Evolutionary conservation across 2,888 invertebrate species (phyloP).

Genomic region (Heliconius aoede): DNA sequence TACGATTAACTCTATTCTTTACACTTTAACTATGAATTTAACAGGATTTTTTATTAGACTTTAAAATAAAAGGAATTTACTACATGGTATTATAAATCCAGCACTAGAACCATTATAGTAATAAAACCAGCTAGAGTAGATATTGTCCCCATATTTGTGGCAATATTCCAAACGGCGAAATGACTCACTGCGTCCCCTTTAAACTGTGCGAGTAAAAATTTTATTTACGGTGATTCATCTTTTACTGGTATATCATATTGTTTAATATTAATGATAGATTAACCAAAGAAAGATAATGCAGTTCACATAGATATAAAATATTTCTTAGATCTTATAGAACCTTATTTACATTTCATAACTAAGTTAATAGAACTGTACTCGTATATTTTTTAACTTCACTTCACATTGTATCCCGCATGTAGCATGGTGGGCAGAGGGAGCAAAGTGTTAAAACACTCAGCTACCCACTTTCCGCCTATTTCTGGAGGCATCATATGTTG

Average conservation of each 20-base stretch:
- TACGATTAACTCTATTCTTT: no score
- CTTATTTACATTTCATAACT: no score
- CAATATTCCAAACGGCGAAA: constrained; percentile 42
- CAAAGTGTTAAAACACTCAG: no score
- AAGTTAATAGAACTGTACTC: not conserved
- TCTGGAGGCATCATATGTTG: no score
- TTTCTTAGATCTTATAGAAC: not conserved
- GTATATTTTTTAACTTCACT: not conserved
- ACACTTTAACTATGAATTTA: not conserved
- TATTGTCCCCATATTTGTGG: constrained; percentile 39
- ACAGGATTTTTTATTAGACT: not conserved
- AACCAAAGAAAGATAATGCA: not conserved
- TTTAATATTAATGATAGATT: constrained; percentile 15
- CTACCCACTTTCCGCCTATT: no score
- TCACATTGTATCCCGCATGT: no score
- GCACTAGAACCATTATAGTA: constrained; percentile 27
- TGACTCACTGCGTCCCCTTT: constrained; percentile 40
- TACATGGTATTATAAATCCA: constrained; percentile 13
- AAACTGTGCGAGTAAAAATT: constrained; percentile 34
- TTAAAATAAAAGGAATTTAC: not conserved
- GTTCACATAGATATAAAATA: not conserved
- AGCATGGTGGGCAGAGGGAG: no score
- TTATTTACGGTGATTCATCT: constrained; percentile 41
- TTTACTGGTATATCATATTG: constrained; percentile 28
- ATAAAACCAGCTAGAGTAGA: constrained; percentile 21